Conservation (phyloP, 2,888 invertebrate species). For the Volucella bombylans region DNA sequence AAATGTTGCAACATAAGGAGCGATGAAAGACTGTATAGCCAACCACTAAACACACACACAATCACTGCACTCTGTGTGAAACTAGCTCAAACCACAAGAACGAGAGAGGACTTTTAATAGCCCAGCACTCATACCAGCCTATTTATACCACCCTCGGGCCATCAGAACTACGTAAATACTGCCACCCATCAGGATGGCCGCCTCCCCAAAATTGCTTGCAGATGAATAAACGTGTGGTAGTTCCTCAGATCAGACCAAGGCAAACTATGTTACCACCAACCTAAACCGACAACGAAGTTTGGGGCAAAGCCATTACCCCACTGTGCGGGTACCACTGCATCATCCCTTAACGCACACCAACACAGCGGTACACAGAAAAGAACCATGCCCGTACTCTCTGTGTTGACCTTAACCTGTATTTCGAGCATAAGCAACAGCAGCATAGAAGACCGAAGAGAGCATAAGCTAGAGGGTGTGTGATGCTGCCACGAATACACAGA, state of each 20-base stretch:
- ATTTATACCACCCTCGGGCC: conserved; percentile 17
- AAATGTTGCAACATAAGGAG: conserved; percentile 22
- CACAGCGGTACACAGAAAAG: conserved; percentile 10
- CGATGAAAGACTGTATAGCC: conserved; percentile 57
- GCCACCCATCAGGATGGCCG: conserved; percentile 9
- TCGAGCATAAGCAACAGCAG: background rate
- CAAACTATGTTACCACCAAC: conserved; percentile 8
- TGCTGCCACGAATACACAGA: background rate
- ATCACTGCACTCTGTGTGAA: conserved; percentile 17
- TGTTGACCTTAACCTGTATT: conserved; percentile 70
- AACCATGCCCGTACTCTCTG: conserved; percentile 33
- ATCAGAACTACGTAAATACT: background rate
- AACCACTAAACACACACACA: conserved; percentile 27
- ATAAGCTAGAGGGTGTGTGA: conserved; percentile 37
- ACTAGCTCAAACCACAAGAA: conserved; percentile 62
- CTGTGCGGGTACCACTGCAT: conserved; percentile 30
- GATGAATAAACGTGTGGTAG: conserved; percentile 47
- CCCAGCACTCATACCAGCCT: conserved; percentile 36
- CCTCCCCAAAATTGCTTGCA: conserved; percentile 50
- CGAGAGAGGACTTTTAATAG: conserved; percentile 60
- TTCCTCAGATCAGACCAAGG: conserved; percentile 26
- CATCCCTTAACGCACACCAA: conserved; percentile 11
- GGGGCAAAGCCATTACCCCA: conserved; percentile 19
- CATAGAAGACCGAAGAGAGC: background rate
- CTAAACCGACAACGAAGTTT: conserved; percentile 62